Evolutionary conservation across 2,888 invertebrate species (phyloP).

Genomic region (Achlya flavicornis): DNA sequence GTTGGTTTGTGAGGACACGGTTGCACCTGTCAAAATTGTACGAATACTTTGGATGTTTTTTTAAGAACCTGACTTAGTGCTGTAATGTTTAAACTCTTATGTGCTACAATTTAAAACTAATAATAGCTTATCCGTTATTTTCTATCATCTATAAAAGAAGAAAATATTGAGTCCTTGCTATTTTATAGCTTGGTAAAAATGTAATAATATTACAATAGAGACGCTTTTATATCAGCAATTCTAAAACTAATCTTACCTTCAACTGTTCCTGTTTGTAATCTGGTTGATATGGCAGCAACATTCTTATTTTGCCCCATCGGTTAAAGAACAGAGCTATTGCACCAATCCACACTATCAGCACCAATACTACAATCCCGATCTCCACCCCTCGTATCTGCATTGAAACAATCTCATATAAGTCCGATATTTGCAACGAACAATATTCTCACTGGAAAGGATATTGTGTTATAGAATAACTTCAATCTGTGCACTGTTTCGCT

Average conservation of each 20-base stretch:
- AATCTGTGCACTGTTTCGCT: background rate
- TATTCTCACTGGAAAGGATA: background rate
- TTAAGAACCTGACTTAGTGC: background rate
- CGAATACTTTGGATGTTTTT: slow-evolving; percentile 9
- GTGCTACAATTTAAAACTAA: too few relatives aligned
- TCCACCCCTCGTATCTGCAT: slow-evolving; percentile 93
- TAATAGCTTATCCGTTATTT: too few relatives aligned
- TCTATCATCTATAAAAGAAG: too few relatives aligned
- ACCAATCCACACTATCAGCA: slow-evolving; percentile 93
- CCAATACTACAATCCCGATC: slow-evolving; percentile 93
- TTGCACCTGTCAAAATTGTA: slow-evolving; percentile 68
- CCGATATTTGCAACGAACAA: slow-evolving; percentile 8
- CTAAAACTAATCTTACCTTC: slow-evolving; percentile 74
- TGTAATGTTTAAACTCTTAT: too few relatives aligned
- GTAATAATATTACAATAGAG: too few relatives aligned
- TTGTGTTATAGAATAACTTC: background rate
- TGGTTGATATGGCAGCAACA: slow-evolving; percentile 95
- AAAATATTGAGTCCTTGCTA: too few relatives aligned
- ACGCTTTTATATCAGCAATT: background rate
- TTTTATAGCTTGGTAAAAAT: too few relatives aligned
- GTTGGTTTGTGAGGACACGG: slow-evolving; percentile 63
- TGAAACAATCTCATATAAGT: slow-evolving; percentile 11
- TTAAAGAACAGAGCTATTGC: slow-evolving; percentile 94
- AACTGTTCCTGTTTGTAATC: slow-evolving; percentile 95
- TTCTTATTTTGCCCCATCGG: slow-evolving; percentile 94